Evolutionary conservation across 2,888 invertebrate species (phyloP), one percentile per base, ranked within the genome.

Genomic region (Scaptomyza polygonia): DNA sequence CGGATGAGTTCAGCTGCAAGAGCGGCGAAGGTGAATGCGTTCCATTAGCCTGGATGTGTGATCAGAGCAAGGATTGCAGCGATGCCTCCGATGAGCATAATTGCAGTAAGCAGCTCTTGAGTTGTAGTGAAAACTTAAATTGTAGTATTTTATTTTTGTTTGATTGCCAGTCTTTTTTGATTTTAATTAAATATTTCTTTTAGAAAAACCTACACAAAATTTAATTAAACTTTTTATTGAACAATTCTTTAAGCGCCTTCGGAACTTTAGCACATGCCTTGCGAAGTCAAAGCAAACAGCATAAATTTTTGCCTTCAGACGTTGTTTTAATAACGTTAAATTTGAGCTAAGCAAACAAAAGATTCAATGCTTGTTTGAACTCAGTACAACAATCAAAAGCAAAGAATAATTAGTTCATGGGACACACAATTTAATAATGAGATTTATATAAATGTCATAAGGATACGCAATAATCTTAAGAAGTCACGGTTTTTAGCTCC

Each of bases 1-100:
- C 95, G 51, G 97, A 97, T 91, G 96, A 97, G 92, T 97, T 97
- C 93, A 96, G 96, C 72, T 97, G 97, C 92, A 94, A 96, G 89
- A 95, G 95, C 77, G 94, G 95, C 88, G 94, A 94, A 71, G 96
- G 96, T 72, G 96, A 97, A 92, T 97, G 97, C 92, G 96, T 97
- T 85, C 97, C 97, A 73, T 93, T 97, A 88, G 96, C 97, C 67
- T 97, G 98, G 98, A 96, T 97, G 95, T 97, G 97, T 92, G 97
- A 97, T 93, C 96, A 96, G 92, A 96, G 95, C 92, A 93, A 94
- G 51, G 97, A 97, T 93, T 97, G 97, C 93, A 94, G 95, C 67
- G 97, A 97, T 92, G 96, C 95, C 90, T 97, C 97, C 86, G 97
- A 97, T 92, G 97, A 97, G 92, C 95, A 95, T 93, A 95, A 96